Conservation (phyloP, 37 sponge, comb jelly and placozoan genomes). For the Hormiphora californensis region DNA sequence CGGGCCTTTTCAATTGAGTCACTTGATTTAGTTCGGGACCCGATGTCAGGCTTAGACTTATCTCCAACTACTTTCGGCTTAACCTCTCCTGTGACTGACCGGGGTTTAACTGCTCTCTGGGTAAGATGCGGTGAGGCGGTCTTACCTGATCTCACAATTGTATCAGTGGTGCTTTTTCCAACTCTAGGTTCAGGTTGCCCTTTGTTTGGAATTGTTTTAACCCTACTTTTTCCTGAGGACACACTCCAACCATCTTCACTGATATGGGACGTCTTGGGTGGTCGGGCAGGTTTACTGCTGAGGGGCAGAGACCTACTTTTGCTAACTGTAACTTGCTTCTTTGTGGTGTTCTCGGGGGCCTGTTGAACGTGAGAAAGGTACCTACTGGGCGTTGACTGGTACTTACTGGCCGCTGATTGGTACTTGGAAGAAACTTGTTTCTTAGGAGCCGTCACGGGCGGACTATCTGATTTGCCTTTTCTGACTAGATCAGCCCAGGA, state of each 20-base stretch:
- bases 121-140: too few species aligned
- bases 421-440: neutral
- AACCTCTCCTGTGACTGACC: too few species aligned
- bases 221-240: slow-evolving; percentile 21
- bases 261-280: slow-evolving; percentile 1
- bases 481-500: slow-evolving; percentile 45
- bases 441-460: neutral
- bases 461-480: slow-evolving; percentile 40
- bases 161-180: neutral
- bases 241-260: slow-evolving; percentile 45
- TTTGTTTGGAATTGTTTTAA: slow-evolving; percentile 17
- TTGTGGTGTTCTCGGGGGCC: neutral
- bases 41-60: too few species aligned
- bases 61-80: too few species aligned
- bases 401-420: slow-evolving; percentile 25
- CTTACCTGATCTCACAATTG: too few species aligned
- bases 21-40: too few species aligned
- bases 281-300: neutral
- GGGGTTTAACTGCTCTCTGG: too few species aligned
- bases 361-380: slow-evolving; percentile 10
- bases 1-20: too few species aligned
- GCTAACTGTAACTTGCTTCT: neutral
- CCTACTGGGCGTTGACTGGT: slow-evolving; percentile 45
- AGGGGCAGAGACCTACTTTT: neutral
- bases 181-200: too few species aligned